Conservation (phyloP, 2,113 vertebrate species). For the Zootoca vivipara region DNA sequence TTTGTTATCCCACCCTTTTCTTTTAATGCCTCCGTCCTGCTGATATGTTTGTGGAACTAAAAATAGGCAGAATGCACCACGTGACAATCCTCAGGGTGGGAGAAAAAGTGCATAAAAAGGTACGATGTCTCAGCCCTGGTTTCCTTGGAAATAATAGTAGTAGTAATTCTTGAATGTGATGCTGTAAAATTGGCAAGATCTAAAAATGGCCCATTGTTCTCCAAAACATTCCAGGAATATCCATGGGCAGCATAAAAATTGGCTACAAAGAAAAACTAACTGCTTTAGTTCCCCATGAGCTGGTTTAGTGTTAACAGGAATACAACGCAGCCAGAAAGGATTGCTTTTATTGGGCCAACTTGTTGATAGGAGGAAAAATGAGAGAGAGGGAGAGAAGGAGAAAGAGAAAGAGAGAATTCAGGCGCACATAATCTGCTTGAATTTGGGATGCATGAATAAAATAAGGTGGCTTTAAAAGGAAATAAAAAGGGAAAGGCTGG, state of each 20-base stretch:
- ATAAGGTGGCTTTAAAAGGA: background rate
- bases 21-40: constrained; percentile 66
- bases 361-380: background rate
- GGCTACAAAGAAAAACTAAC: background rate
- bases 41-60: constrained; percentile 71
- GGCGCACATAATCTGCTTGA: background rate
- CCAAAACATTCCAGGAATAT: constrained; percentile 8
- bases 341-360: constrained; percentile 16
- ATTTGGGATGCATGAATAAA: background rate
- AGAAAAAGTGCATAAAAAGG: constrained; percentile 73
- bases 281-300: background rate
- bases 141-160: constrained; percentile 77
- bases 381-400: background rate
- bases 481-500: background rate
- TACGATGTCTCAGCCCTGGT: constrained; percentile 55
- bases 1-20: constrained; percentile 56
- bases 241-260: constrained; percentile 33
- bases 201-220: constrained; percentile 41
- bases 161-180: constrained; percentile 65
- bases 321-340: background rate
- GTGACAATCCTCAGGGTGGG: constrained; percentile 68
- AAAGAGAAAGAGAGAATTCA: background rate
- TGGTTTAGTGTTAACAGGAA: background rate
- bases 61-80: constrained; percentile 71
- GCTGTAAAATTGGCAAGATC: constrained; percentile 32